These are phyloP conservation scores for Mesocricetus auratus DNA, from an alignment of 2,113 vertebrate species.

Conservation along the genomic window DNA sequence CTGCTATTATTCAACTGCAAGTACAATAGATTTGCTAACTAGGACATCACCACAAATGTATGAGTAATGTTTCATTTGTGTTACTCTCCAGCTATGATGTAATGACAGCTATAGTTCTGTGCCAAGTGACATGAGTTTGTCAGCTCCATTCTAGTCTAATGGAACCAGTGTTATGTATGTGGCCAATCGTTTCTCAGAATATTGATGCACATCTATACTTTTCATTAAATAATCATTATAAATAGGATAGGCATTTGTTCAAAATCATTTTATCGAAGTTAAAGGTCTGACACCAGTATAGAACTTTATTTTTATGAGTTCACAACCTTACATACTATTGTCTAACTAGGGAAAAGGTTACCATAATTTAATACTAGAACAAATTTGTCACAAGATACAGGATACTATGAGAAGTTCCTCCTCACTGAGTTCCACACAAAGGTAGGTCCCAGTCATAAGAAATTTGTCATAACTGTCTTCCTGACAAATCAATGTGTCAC, in stretches of 20 bases:
- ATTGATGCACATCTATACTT: not conserved
- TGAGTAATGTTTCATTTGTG: not conserved
- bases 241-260: not conserved
- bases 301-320: not conserved
- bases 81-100: not conserved
- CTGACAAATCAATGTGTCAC: not conserved
- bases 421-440: not conserved
- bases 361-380: not conserved
- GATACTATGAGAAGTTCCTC: not conserved
- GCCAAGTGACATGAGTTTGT: not conserved
- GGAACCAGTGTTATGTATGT: not conserved
- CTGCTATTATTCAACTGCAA: not conserved
- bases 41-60: not conserved
- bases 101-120: too few species aligned
- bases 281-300: not conserved
- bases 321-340: not conserved
- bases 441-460: not conserved
- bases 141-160: not conserved
- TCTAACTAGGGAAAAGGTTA: not conserved
- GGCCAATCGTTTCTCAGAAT: not conserved
- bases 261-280: constrained; percentile 18
- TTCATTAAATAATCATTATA: not conserved
- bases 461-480: not conserved
- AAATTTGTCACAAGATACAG: constrained; percentile 6
- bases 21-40: not conserved